Evolutionary conservation across 2,113 vertebrate genomes (phyloP).

Genomic region (Phylloscopus trochiloides): DNA sequence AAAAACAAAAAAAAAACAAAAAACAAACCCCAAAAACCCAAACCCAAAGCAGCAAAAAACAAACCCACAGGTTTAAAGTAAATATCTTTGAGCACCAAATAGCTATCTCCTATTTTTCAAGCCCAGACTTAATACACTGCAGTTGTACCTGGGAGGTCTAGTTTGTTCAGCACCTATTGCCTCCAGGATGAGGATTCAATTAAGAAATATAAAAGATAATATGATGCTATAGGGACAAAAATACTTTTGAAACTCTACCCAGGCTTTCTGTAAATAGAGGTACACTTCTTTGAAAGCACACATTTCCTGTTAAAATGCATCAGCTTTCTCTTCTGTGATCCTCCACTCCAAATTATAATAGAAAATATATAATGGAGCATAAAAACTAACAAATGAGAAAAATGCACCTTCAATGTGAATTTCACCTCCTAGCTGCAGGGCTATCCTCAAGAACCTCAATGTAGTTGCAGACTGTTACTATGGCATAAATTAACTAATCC

Average conservation of each 20-base stretch:
- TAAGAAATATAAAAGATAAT: slow-evolving; percentile 52
- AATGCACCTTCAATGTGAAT: neutral
- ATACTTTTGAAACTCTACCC: slow-evolving; percentile 11
- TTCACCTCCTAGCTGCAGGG: neutral
- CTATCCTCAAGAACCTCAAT: neutral
- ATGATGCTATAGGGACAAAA: neutral
- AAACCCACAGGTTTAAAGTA: neutral
- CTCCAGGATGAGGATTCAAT: slow-evolving; percentile 35
- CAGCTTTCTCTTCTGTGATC: neutral
- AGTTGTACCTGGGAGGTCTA: slow-evolving; percentile 21
- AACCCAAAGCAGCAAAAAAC: neutral
- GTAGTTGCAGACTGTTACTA: neutral
- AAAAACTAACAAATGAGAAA: slow-evolving; percentile 5
- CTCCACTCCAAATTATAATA: slow-evolving; percentile 22
- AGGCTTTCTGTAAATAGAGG: slow-evolving; percentile 22
- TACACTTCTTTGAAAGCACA: slow-evolving; percentile 15
- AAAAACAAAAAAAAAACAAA: neutral
- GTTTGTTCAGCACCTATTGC: neutral
- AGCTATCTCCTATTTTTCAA: slow-evolving; percentile 18
- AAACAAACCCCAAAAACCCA: no score
- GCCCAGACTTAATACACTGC: neutral
- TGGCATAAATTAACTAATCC: neutral
- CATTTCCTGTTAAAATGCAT: slow-evolving; percentile 3
- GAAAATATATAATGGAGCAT: slow-evolving; percentile 14
- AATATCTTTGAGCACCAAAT: neutral